Conservation (phyloP, 2,113 vertebrate species). For the Hydrochoerus hydrochaeris region DNA sequence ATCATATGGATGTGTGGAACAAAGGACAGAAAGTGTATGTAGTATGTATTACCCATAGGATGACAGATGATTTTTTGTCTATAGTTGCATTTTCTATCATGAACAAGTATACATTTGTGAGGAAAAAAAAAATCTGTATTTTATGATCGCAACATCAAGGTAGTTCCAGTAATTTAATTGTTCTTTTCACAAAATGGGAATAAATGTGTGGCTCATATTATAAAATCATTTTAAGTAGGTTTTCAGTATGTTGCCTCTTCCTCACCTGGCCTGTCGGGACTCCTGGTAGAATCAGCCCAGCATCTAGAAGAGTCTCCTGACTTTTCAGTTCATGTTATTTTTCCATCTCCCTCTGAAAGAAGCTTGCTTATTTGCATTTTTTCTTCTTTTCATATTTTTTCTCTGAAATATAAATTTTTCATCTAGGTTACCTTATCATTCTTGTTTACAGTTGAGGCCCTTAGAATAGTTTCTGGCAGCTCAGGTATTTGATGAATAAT, state of each 20-base stretch:
- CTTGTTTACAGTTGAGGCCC: background rate
- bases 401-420: conserved; percentile 9
- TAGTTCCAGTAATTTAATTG: background rate
- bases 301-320: background rate
- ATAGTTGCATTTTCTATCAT: background rate
- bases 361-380: background rate
- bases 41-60: background rate
- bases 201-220: background rate
- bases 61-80: background rate
- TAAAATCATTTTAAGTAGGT: background rate
- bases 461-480: conserved; percentile 10
- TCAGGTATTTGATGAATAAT: conserved; percentile 30
- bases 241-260: background rate
- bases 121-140: background rate
- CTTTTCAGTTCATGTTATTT: background rate
- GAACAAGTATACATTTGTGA: background rate
- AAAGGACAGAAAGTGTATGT: background rate
- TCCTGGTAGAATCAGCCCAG: background rate
- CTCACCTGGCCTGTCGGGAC: background rate
- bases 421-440: background rate
- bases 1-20: background rate
- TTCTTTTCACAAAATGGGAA: background rate
- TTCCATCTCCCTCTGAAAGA: background rate
- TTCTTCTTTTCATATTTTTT: conserved; percentile 27
- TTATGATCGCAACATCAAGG: background rate